These are phyloP conservation scores for Brenthis hecate DNA, from an alignment of 2,888 invertebrate species.

Conservation along the genomic window DNA sequence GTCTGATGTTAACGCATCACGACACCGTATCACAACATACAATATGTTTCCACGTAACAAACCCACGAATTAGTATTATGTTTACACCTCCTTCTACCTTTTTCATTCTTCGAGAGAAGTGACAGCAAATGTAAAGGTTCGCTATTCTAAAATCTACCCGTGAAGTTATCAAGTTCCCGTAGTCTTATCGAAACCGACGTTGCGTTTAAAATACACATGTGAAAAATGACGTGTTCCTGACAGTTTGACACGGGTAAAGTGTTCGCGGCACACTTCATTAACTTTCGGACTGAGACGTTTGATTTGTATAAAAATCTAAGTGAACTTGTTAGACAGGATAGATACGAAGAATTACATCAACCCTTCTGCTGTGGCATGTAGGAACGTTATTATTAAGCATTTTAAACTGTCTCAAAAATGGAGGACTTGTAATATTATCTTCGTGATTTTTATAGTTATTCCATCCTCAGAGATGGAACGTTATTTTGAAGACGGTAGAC, in stretches of 20 bases:
- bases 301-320: conserved; percentile 35
- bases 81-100: conserved; percentile 69
- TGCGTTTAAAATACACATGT: conserved; percentile 60
- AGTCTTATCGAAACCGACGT: conserved; percentile 63
- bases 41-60: conserved; percentile 68
- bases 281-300: conserved; percentile 53
- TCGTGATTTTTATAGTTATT: too few species aligned
- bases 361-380: too few species aligned
- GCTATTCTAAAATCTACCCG: conserved; percentile 23
- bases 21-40: conserved; percentile 78
- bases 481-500: too few species aligned
- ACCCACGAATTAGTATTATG: conserved; percentile 77
- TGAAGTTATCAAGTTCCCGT: conserved; percentile 48
- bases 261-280: conserved; percentile 73
- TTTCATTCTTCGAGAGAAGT: conserved; percentile 59
- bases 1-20: conserved; percentile 60
- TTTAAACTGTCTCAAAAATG: too few species aligned
- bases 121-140: conserved; percentile 53
- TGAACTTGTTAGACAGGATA: conserved; percentile 13
- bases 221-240: conserved; percentile 76
- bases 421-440: too few species aligned
- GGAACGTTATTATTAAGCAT: too few species aligned
- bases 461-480: too few species aligned
- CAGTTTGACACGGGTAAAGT: conserved; percentile 77
- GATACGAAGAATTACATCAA: neutral